Percentiles rank a stretch among this genome's conserved stretches.
These are phyloP conservation scores for Melanogrammus aeglefinus DNA, from an alignment of 2,797 vertebrate species.

Conservation along the genomic window DNA sequence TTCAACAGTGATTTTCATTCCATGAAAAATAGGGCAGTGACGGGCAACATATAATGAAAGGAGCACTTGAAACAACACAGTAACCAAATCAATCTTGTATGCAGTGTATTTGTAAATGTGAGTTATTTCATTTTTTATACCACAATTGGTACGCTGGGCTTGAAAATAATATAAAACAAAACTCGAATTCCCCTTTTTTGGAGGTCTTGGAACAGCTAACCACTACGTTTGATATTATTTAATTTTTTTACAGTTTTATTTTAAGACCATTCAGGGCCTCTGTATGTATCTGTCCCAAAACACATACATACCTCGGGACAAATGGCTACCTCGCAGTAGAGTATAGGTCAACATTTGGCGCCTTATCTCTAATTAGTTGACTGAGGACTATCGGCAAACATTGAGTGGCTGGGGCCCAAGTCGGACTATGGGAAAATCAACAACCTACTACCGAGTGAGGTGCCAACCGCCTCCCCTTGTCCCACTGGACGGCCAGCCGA, in stretches of 20 bases:
- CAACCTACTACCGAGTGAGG: not conserved
- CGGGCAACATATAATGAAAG: not conserved
- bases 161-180: not conserved
- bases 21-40: not conserved
- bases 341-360: conserved; percentile 36
- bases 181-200: not conserved
- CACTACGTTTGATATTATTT: not conserved
- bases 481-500: too few species aligned
- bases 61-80: conserved; percentile 2
- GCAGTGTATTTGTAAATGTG: not conserved
- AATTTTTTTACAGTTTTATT: not conserved
- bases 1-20: not conserved
- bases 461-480: not conserved
- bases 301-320: not conserved
- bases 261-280: not conserved
- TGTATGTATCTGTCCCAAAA: not conserved
- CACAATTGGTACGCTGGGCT: not conserved
- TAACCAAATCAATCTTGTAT: not conserved
- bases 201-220: not conserved
- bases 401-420: not conserved
- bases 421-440: conserved; percentile 32
- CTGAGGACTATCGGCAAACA: conserved; percentile 36
- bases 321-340: not conserved
- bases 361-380: conserved; percentile 40
- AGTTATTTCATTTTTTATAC: not conserved